Percentiles rank a stretch among this genome's conserved stretches.
phyloP scores from a whole-genome alignment of 2,888 invertebrate species.

The Diarsia mendica region DNA sequence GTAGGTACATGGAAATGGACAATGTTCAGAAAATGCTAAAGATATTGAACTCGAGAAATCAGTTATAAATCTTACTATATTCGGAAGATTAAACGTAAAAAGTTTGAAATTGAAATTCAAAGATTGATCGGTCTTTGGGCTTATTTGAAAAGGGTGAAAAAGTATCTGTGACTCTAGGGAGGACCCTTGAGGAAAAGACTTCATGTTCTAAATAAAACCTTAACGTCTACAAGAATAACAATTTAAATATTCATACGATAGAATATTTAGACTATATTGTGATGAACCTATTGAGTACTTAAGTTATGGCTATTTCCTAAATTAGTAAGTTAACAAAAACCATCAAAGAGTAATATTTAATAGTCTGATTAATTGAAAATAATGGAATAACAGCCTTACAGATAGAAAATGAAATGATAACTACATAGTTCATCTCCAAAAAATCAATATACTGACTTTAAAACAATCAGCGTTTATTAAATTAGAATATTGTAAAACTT shows the following conservation, averaged over 20 bases:
- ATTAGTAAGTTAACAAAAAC: no score
- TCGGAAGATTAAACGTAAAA: neutral
- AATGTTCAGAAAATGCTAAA: no score
- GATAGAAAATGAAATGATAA: no score
- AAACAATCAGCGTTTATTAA: neutral
- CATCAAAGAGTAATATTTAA: neutral
- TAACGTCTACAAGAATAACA: neutral
- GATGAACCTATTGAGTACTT: no score
- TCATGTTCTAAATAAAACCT: neutral
- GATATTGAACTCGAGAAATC: neutral
- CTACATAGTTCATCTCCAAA: neutral
- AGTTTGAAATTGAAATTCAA: neutral
- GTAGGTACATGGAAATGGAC: no score
- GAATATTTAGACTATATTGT: no score
- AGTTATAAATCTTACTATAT: neutral
- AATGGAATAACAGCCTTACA: no score
- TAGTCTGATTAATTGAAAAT: neutral
- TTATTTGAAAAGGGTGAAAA: neutral
- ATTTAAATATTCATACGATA: neutral
- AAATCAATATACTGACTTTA: neutral
- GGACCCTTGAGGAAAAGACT: neutral
- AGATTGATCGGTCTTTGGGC: neutral
- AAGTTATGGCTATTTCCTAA: no score
- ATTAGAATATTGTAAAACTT: neutral
- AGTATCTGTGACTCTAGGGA: neutral